These are phyloP conservation scores for Hippolais icterina DNA, from an alignment of 2,113 vertebrate species.

Conservation along the genomic window DNA sequence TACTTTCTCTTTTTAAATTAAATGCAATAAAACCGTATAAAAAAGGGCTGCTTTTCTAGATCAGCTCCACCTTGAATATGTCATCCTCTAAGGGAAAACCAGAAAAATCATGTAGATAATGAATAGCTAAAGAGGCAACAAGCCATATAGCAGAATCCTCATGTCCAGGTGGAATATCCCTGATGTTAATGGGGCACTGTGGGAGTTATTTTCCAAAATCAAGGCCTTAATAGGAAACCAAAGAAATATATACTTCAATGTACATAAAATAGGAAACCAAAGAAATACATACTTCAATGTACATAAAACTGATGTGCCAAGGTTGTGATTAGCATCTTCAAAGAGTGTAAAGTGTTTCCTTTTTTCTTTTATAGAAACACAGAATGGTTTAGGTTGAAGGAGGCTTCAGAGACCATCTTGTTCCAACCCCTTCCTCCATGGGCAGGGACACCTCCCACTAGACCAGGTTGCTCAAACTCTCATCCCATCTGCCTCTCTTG, in stretches of 20 bases:
- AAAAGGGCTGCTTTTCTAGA: background rate
- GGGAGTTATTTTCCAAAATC: background rate
- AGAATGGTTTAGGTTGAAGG: background rate
- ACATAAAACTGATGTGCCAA: background rate
- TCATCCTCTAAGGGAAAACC: background rate
- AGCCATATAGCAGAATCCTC: background rate
- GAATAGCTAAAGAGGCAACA: background rate
- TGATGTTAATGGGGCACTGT: background rate
- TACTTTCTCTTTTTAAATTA: background rate
- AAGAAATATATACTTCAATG: background rate
- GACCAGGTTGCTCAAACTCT: background rate
- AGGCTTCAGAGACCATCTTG: fast-evolving
- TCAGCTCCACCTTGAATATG: background rate
- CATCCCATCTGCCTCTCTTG: background rate
- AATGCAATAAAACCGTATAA: background rate
- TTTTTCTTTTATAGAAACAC: background rate
- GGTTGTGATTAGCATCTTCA: background rate
- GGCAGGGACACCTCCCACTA: background rate
- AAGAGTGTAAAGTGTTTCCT: background rate
- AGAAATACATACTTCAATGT: background rate
- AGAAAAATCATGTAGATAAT: background rate
- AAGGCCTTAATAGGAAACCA: background rate
- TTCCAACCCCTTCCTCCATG: background rate
- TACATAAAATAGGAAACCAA: background rate
- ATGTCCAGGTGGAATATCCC: background rate